phyloP scores from a whole-genome alignment of 2,888 invertebrate species.

The Aethes cnicana region DNA sequence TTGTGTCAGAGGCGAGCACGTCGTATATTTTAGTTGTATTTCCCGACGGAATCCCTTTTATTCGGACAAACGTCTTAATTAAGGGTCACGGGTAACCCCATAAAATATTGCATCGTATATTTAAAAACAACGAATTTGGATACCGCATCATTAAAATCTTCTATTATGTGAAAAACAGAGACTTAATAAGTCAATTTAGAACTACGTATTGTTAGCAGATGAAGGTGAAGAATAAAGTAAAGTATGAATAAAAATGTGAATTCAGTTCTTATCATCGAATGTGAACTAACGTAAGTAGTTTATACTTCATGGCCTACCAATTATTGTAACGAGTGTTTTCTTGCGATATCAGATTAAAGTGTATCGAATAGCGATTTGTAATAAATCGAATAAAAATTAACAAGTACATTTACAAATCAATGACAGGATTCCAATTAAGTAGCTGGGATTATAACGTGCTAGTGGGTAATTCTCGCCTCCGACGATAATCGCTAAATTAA shows the following conservation, averaged over 20 bases:
- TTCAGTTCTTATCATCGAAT: conserved; percentile 37
- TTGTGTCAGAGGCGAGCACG: conserved; percentile 52
- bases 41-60: conserved; percentile 55
- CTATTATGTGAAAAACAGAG: not conserved
- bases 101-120: conserved; percentile 55
- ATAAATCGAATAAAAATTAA: conserved; percentile 63
- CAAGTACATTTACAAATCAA: conserved; percentile 73
- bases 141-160: conserved; percentile 16
- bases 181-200: not conserved
- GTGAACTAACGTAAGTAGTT: conserved; percentile 37
- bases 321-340: conserved; percentile 30
- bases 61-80: conserved; percentile 68
- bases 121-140: conserved; percentile 21
- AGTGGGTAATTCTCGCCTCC: conserved; percentile 56
- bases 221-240: conserved; percentile 22
- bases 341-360: conserved; percentile 48
- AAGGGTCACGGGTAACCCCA: conserved; percentile 56
- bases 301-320: conserved; percentile 23
- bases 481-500: conserved; percentile 69
- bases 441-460: conserved; percentile 58
- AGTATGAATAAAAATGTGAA: conserved; percentile 23
- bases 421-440: conserved; percentile 70
- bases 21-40: conserved; percentile 62
- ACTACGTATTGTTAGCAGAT: not conserved
- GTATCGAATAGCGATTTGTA: conserved; percentile 49